These are phyloP conservation scores for Diplazon laetatorius DNA, from an alignment of 2,888 invertebrate genomes.

Conservation along the genomic window DNA sequence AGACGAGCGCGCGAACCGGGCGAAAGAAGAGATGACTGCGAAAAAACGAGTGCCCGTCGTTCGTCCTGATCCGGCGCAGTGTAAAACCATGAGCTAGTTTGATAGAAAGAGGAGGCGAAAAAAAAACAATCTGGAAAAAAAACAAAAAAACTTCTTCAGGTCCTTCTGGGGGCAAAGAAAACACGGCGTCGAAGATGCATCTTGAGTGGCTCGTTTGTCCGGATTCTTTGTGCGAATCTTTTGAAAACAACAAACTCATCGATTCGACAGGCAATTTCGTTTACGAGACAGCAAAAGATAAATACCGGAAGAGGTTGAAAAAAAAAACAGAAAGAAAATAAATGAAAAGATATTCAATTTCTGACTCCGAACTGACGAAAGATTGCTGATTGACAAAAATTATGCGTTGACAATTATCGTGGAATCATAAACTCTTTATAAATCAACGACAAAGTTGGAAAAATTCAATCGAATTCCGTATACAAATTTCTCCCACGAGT, in stretches of 20 bases:
- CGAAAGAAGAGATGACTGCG: constrained; percentile 23
- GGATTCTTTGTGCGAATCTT: not conserved
- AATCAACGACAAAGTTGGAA: too few species aligned
- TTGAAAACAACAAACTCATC: not conserved
- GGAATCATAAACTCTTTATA: too few species aligned
- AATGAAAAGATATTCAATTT: not conserved
- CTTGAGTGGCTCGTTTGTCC: constrained; percentile 19
- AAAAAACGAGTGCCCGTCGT: constrained; percentile 23
- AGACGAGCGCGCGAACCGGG: constrained; percentile 33
- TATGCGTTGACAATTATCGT: not conserved
- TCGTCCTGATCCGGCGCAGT: not conserved
- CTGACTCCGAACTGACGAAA: not conserved
- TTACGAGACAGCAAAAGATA: not conserved
- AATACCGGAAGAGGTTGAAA: not conserved
- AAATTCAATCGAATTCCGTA: too few species aligned
- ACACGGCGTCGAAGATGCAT: not conserved
- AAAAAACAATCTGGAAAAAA: not conserved
- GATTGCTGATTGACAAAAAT: not conserved
- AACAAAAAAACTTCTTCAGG: not conserved
- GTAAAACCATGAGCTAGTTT: constrained; percentile 17
- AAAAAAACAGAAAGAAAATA: not conserved
- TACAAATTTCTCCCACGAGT: too few species aligned
- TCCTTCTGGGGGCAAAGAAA: not conserved
- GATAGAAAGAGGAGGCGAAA: not conserved
- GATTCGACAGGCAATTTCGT: not conserved